Evolutionary conservation across 2,113 vertebrate species (phyloP).

Genomic region (Erpornis zantholeuca): DNA sequence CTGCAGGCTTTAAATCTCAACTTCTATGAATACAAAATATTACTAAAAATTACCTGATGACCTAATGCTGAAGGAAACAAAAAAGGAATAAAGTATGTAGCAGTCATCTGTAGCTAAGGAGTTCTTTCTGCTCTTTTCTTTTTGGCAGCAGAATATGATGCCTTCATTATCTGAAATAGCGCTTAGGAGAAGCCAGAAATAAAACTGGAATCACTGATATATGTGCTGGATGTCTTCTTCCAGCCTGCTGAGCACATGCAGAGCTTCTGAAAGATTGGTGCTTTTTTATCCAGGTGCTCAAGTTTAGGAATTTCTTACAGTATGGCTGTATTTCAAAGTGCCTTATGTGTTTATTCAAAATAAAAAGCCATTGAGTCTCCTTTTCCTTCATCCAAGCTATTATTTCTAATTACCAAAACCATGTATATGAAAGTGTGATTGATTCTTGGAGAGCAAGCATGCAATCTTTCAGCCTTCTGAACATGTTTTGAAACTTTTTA

Average conservation of each 20-base stretch:
- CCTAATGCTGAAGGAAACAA: background rate
- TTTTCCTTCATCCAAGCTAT: background rate
- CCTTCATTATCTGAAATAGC: background rate
- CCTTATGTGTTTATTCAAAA: background rate
- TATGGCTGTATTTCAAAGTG: background rate
- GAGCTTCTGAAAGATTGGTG: background rate
- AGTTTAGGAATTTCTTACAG: background rate
- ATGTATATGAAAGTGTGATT: background rate
- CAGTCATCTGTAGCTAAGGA: background rate
- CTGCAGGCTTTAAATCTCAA: background rate
- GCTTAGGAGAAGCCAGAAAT: background rate
- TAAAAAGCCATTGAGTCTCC: background rate
- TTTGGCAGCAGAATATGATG: accelerated
- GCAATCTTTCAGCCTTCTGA: background rate
- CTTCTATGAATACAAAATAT: background rate
- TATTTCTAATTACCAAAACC: background rate
- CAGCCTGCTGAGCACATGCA: background rate
- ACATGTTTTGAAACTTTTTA: background rate
- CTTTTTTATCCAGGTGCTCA: background rate
- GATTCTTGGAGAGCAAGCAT: background rate
- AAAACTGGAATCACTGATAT: background rate
- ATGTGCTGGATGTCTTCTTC: background rate
- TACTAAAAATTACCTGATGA: background rate
- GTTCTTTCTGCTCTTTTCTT: background rate
- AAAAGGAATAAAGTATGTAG: background rate